phyloP scores from a whole-genome alignment of 2,113 vertebrate genomes.

The Scytalopus superciliaris region DNA sequence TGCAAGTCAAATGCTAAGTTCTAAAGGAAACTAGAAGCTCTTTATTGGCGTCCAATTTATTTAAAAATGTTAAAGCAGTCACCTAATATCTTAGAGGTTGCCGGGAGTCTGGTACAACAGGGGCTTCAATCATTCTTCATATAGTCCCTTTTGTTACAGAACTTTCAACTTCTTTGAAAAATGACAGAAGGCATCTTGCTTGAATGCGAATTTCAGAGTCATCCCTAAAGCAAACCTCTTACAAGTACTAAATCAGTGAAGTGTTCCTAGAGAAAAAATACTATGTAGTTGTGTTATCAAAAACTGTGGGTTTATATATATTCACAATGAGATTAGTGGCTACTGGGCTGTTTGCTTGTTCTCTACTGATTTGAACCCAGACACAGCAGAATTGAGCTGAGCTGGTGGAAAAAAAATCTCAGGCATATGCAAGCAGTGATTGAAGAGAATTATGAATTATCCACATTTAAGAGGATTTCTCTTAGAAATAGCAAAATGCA shows the following conservation, averaged over 20 bases:
- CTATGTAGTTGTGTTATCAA: background rate
- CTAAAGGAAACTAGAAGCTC: background rate
- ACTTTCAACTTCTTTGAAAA: background rate
- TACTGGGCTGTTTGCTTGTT: background rate
- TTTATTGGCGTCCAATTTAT: fast-evolving
- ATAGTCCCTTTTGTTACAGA: background rate
- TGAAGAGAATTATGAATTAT: background rate
- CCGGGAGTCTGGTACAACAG: background rate
- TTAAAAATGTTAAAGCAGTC: background rate
- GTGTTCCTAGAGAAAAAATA: background rate
- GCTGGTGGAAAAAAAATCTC: background rate
- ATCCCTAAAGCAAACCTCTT: background rate
- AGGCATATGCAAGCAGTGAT: background rate
- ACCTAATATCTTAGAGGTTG: background rate
- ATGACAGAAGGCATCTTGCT: background rate
- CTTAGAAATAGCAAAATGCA: background rate
- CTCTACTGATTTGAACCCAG: background rate
- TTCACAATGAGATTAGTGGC: background rate
- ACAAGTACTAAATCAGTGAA: background rate
- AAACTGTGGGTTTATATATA: background rate
- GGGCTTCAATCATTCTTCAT: background rate
- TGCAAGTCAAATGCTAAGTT: background rate
- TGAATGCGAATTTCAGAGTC: background rate
- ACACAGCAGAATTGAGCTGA: background rate
- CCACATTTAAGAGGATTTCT: background rate